phyloP scores from a whole-genome alignment of 1,140 invertebrate species.

The Drosophila lini region DNA sequence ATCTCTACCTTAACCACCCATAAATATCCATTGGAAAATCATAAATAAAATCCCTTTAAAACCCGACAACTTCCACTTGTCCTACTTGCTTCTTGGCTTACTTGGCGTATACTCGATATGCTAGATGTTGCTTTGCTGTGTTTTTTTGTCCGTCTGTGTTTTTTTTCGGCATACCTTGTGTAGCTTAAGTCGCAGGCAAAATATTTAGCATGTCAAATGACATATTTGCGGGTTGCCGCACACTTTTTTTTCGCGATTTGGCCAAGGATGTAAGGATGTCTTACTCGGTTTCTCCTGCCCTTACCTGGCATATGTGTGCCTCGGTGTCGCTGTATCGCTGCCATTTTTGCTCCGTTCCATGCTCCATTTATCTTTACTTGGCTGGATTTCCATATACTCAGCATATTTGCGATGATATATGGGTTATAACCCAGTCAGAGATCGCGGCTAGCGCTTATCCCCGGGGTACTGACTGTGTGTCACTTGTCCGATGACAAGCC shows the following conservation, averaged over 20 bases:
- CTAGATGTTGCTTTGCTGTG: constrained; percentile 25
- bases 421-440: constrained; percentile 65
- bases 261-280: constrained; percentile 52
- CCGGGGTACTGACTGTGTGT: constrained; percentile 47
- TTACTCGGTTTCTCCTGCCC: constrained; percentile 27
- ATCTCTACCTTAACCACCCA: background rate
- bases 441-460: constrained; percentile 36
- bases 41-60: background rate
- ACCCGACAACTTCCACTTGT: background rate
- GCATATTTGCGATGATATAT: constrained; percentile 78
- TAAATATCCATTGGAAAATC: background rate
- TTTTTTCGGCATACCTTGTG: constrained; percentile 31
- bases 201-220: constrained; percentile 82
- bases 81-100: constrained; percentile 17
- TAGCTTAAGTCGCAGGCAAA: constrained; percentile 53
- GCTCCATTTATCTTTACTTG: constrained; percentile 73
- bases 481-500: constrained; percentile 68
- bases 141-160: constrained; percentile 3
- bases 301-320: constrained; percentile 45
- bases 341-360: constrained; percentile 71
- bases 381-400: constrained; percentile 77
- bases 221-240: constrained; percentile 66
- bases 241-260: constrained; percentile 32
- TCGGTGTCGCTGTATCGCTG: constrained; percentile 38
- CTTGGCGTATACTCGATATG: constrained; percentile 28